These are phyloP conservation scores for Dreissena polymorpha DNA, from an alignment of 1,140 invertebrate species.

Conservation along the genomic window DNA sequence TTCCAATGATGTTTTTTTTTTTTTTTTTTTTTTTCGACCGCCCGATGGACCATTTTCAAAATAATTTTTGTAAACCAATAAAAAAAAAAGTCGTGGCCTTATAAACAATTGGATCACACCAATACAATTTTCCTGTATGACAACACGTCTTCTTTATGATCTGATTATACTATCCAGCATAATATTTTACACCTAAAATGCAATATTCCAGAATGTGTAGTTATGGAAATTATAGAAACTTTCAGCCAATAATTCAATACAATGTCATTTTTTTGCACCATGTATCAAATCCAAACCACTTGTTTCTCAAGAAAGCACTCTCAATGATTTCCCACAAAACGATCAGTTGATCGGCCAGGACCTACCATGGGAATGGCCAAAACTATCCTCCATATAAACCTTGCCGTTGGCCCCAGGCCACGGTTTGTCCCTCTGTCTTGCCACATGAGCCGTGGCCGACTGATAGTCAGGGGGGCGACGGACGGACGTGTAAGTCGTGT, in stretches of 20 bases:
- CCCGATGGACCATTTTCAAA: too few relatives aligned
- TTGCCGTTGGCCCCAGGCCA: slow-evolving; percentile 46
- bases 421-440: slow-evolving; percentile 63
- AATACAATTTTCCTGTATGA: too few relatives aligned
- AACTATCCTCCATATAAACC: slow-evolving; percentile 43
- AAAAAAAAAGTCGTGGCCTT: too few relatives aligned
- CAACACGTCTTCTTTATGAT: too few relatives aligned
- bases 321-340: slow-evolving; percentile 4
- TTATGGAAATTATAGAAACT: background rate
- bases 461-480: slow-evolving; percentile 77
- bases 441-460: slow-evolving; percentile 73
- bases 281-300: background rate
- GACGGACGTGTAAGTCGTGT: slow-evolving; percentile 67
- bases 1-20: too few relatives aligned
- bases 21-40: too few relatives aligned
- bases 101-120: too few relatives aligned
- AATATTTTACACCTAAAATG: too few relatives aligned
- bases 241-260: background rate
- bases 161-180: too few relatives aligned
- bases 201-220: background rate
- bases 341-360: slow-evolving; percentile 2
- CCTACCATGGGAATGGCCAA: slow-evolving; percentile 44
- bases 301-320: background rate
- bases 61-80: too few relatives aligned
- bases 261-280: background rate